These are phyloP conservation scores for Hirudinaria manillensis DNA, from an alignment of 2,888 invertebrate species.

Conservation along the genomic window DNA sequence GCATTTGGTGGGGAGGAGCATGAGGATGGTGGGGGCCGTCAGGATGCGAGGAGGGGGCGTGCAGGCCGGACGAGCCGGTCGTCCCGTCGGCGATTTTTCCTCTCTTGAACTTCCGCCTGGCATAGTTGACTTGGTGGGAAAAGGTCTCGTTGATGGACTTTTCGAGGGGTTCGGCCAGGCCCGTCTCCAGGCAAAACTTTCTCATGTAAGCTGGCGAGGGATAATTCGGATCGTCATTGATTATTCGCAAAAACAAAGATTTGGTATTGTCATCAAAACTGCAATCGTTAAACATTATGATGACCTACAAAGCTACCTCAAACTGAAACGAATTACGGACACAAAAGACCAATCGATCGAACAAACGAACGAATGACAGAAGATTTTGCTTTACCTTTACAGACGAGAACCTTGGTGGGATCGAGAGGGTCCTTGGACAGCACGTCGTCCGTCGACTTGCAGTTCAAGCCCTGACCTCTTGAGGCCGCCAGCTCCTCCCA, in stretches of 20 bases:
- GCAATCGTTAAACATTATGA: not conserved
- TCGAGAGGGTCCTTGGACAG: constrained; percentile 36
- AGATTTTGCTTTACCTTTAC: constrained; percentile 30
- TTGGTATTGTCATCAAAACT: not conserved
- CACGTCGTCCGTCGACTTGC: constrained; percentile 36
- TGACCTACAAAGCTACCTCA: not conserved
- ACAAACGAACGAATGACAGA: not conserved
- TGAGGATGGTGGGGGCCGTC: constrained; percentile 19
- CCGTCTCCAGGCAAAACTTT: constrained; percentile 35
- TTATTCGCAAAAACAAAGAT: not conserved
- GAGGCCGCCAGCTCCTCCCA: constrained; percentile 37
- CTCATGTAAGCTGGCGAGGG: constrained; percentile 34
- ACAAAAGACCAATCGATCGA: not conserved
- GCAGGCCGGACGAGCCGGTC: not conserved
- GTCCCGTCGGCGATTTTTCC: constrained; percentile 28
- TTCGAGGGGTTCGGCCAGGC: constrained; percentile 34
- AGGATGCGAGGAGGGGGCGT: not conserved
- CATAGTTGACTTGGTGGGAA: constrained; percentile 36
- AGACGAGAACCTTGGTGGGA: constrained; percentile 35
- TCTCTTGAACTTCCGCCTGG: constrained; percentile 35
- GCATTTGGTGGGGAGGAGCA: constrained; percentile 9
- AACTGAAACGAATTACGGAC: no score
- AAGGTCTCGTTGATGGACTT: constrained; percentile 36
- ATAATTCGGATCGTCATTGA: not conserved
- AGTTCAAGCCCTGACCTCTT: constrained; percentile 35